Evolutionary conservation across 2,113 vertebrate genomes (phyloP).

Genomic region (Abramis brama): DNA sequence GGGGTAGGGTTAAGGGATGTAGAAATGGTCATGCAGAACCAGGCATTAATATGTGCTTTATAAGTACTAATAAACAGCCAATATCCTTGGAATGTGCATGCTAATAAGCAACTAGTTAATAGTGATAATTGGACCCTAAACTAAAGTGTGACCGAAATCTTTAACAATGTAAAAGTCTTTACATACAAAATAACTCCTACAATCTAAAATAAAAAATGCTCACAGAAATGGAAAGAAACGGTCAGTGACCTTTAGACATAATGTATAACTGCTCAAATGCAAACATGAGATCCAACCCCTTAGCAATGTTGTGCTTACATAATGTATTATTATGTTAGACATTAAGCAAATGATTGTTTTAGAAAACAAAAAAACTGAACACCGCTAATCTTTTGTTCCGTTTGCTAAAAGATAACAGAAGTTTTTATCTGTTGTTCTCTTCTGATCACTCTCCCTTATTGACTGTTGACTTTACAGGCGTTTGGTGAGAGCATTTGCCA

Average conservation of each 20-base stretch:
- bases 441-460: neutral
- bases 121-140: too few relatives aligned
- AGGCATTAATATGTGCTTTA: too few relatives aligned
- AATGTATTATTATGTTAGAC: slow-evolving; percentile 3
- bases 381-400: neutral
- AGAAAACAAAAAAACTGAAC: slow-evolving; percentile 1
- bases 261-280: neutral
- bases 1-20: too few relatives aligned
- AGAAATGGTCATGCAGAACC: too few relatives aligned
- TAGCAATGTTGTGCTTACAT: neutral
- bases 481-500: slow-evolving; percentile 86
- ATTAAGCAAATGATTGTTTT: slow-evolving; percentile 25
- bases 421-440: neutral
- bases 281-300: neutral
- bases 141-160: too few relatives aligned
- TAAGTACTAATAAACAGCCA: too few relatives aligned
- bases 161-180: too few relatives aligned
- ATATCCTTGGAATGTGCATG: too few relatives aligned
- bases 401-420: slow-evolving; percentile 11
- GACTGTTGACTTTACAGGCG: slow-evolving; percentile 67
- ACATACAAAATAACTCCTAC: neutral
- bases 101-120: too few relatives aligned
- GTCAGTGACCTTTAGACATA: slow-evolving; percentile 19
- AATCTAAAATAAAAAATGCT: neutral
- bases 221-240: neutral